Evolutionary conservation across 1,140 invertebrate species (phyloP).

Genomic region (Parasteatoda tepidariorum): DNA sequence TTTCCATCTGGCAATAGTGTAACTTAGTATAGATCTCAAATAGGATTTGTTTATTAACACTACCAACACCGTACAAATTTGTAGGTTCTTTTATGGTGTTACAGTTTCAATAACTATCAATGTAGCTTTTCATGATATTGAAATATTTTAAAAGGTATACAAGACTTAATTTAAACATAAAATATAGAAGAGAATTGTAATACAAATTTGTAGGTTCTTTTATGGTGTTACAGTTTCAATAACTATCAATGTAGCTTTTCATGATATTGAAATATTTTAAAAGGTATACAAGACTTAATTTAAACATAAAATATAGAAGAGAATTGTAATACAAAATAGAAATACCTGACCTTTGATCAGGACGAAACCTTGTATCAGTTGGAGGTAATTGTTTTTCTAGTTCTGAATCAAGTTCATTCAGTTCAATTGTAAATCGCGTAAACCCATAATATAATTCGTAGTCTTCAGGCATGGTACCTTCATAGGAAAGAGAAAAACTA

Average conservation of each 20-base stretch:
- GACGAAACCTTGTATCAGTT: constrained; percentile 79
- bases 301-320: constrained; percentile 7
- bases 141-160: too few relatives aligned
- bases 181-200: background rate
- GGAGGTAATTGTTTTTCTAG: constrained; percentile 75
- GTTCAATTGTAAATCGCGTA: constrained; percentile 85
- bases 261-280: too few relatives aligned
- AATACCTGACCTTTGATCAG: constrained; percentile 71
- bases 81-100: too few relatives aligned
- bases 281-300: constrained; percentile 4
- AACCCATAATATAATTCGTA: constrained; percentile 87
- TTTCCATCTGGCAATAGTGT: too few relatives aligned
- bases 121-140: too few relatives aligned
- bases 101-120: too few relatives aligned
- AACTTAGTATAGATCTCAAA: too few relatives aligned
- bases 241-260: too few relatives aligned
- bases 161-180: constrained; percentile 3
- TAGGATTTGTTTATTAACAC: too few relatives aligned
- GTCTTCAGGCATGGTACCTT: constrained; percentile 82
- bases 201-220: too few relatives aligned
- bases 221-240: too few relatives aligned
- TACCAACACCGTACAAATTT: too few relatives aligned
- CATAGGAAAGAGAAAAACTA: constrained; percentile 59
- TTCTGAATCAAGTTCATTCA: constrained; percentile 82
- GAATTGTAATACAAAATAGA: background rate